Evolutionary conservation across 2,113 vertebrate genomes (phyloP).

Genomic region (Oreochromis spilurus): DNA sequence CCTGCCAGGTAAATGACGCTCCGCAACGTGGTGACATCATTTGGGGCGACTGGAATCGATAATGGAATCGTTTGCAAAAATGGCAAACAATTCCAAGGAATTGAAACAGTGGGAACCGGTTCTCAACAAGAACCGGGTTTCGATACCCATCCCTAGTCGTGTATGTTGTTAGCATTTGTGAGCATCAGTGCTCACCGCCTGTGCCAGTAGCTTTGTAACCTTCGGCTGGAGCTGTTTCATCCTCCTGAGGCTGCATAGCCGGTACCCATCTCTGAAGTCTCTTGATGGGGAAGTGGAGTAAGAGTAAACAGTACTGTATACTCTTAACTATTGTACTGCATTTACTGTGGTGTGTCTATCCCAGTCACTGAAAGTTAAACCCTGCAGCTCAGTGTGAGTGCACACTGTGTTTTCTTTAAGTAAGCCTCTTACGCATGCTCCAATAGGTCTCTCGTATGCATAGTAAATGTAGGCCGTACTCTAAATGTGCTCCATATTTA

Average conservation of each 20-base stretch:
- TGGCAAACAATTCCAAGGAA: too few species aligned
- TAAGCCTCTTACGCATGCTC: background rate
- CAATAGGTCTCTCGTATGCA: background rate
- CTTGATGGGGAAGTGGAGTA: background rate
- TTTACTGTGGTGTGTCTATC: background rate
- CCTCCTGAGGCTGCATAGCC: background rate
- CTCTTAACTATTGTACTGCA: background rate
- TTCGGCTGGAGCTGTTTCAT: background rate
- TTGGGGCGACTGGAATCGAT: too few species aligned
- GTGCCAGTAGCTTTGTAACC: background rate
- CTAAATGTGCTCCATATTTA: background rate
- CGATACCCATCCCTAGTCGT: background rate
- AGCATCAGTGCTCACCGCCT: background rate
- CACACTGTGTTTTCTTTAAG: background rate
- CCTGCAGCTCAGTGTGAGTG: background rate
- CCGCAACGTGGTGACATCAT: too few species aligned
- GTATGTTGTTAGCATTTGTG: background rate
- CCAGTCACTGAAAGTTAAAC: background rate
- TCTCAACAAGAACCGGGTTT: too few species aligned
- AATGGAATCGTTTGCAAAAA: too few species aligned
- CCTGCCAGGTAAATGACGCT: too few species aligned
- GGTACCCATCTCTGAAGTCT: background rate
- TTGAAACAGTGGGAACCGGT: too few species aligned
- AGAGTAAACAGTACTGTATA: background rate
- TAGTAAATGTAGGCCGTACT: background rate